phyloP scores from a whole-genome alignment of 2,888 invertebrate species.

The Caenorhabditis auriculariae region DNA sequence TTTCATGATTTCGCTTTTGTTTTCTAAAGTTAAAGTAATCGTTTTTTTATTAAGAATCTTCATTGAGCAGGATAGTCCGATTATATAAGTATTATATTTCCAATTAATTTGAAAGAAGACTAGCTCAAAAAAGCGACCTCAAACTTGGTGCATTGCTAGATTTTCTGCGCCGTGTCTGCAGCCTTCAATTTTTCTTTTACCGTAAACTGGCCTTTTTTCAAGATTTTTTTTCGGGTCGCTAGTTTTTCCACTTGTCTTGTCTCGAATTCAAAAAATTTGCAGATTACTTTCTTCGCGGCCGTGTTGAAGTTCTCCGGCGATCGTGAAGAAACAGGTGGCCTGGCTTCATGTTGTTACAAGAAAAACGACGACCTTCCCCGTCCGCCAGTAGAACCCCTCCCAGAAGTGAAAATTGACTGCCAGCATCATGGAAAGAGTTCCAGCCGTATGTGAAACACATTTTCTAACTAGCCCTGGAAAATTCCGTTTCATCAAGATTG shows the following conservation, averaged over 20 bases:
- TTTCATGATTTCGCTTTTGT: neutral
- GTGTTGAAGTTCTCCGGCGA: constrained; percentile 59
- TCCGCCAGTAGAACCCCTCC: neutral
- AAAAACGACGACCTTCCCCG: constrained; percentile 18
- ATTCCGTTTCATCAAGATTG: too few relatives aligned
- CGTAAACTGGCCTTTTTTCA: too few relatives aligned
- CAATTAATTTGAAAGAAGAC: too few relatives aligned
- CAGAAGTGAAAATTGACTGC: constrained; percentile 11
- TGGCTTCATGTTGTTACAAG: constrained; percentile 51
- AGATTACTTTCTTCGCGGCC: constrained; percentile 62
- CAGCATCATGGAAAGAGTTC: constrained; percentile 42
- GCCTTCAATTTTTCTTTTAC: too few relatives aligned
- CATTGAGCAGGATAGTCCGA: too few relatives aligned
- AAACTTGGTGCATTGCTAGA: too few relatives aligned
- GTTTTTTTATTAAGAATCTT: too few relatives aligned
- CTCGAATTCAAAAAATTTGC: neutral
- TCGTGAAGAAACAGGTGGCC: constrained; percentile 53
- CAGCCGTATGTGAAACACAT: constrained; percentile 20
- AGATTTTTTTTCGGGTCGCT: neutral
- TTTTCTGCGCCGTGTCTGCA: too few relatives aligned
- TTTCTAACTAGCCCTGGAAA: neutral
- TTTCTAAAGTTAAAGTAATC: too few relatives aligned
- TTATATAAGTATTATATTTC: too few relatives aligned
- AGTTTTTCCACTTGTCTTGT: neutral
- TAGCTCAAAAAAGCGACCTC: too few relatives aligned